These are phyloP conservation scores for Pseudomyrmex pallidus DNA, from an alignment of 1,140 invertebrate genomes.

Conservation along the genomic window DNA sequence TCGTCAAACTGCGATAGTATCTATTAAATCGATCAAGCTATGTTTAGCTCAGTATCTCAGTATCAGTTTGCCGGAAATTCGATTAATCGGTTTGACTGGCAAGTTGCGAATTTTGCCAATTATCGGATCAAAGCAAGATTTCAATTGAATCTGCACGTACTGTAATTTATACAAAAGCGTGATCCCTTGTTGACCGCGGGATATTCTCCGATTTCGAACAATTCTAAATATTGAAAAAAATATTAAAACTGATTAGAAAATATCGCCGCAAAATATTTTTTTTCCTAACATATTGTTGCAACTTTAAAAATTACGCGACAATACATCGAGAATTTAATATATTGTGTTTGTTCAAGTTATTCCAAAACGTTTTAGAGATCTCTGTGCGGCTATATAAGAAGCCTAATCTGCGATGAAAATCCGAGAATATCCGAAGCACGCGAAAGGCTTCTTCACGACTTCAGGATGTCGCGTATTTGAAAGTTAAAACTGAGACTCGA, in stretches of 20 bases:
- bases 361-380: not conserved
- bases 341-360: not conserved
- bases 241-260: not conserved
- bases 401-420: conserved; percentile 32
- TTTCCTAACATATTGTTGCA: not conserved
- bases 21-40: not conserved
- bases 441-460: not conserved
- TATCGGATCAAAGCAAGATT: not conserved
- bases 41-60: conserved; percentile 1
- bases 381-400: not conserved
- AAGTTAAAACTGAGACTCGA: conserved; percentile 69
- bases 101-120: not conserved
- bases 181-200: not conserved
- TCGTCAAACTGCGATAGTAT: not conserved
- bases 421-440: conserved; percentile 30
- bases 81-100: conserved; percentile 3
- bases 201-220: not conserved
- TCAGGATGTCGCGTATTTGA: conserved; percentile 48
- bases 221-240: not conserved
- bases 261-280: not conserved
- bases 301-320: not conserved
- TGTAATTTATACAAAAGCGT: not conserved
- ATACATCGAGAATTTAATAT: too few species aligned
- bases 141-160: not conserved
- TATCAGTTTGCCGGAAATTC: not conserved